These are phyloP conservation scores for Ferrisia virgata DNA, from an alignment of 2,888 invertebrate genomes.

Conservation along the genomic window DNA sequence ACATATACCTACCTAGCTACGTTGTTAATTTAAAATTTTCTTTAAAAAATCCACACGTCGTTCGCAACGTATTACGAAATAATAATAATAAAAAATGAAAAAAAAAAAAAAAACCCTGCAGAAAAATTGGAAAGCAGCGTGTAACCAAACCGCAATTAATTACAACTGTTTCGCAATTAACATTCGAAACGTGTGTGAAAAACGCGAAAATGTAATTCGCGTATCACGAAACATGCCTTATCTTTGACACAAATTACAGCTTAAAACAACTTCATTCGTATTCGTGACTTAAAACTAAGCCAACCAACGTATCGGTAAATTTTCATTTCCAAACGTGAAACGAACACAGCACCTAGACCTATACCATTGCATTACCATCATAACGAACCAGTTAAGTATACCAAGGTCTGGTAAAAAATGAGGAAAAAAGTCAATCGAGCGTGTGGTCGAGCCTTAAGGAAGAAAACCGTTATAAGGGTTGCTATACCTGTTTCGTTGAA, in stretches of 20 bases:
- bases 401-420: too few relatives aligned
- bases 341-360: too few relatives aligned
- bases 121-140: not conserved
- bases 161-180: not conserved
- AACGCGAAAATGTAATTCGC: not conserved
- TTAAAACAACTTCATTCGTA: not conserved
- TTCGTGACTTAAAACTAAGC: not conserved
- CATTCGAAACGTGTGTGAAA: constrained; percentile 4
- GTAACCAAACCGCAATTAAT: not conserved
- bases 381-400: not conserved
- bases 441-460: not conserved
- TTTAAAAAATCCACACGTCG: too few relatives aligned
- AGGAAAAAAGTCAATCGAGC: not conserved
- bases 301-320: not conserved
- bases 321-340: not conserved
- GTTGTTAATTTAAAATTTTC: not conserved
- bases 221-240: constrained; percentile 20
- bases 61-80: too few relatives aligned
- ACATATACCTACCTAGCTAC: too few relatives aligned
- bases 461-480: constrained; percentile 25
- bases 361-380: too few relatives aligned
- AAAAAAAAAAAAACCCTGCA: not conserved
- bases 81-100: too few relatives aligned
- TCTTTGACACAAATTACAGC: constrained; percentile 11
- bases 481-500: not conserved